These are phyloP conservation scores for Drosophila pruinosa DNA, from an alignment of 1,140 invertebrate species.

Conservation along the genomic window DNA sequence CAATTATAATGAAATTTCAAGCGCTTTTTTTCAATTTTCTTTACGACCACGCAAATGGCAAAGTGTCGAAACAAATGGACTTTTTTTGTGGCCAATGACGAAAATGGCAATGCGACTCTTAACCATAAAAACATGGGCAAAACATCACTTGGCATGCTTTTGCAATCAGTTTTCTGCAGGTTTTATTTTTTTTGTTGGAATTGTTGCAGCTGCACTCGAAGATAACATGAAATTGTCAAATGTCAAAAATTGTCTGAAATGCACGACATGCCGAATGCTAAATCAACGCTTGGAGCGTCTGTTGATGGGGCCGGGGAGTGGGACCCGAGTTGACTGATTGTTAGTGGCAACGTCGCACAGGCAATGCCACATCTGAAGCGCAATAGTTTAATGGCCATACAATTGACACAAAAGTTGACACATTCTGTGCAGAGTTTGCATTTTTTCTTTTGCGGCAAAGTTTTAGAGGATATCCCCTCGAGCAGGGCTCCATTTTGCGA, in stretches of 20 bases:
- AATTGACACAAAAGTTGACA: slow-evolving; percentile 66
- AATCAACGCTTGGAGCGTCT: slow-evolving; percentile 2
- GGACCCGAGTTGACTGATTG: slow-evolving; percentile 11
- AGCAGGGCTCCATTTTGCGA: slow-evolving; percentile 28
- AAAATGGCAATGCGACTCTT: background rate
- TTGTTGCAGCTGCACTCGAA: slow-evolving; percentile 23
- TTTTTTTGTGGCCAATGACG: background rate
- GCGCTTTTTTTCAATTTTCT: background rate
- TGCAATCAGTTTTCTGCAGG: slow-evolving; percentile 5
- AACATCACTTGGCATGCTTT: slow-evolving; percentile 19
- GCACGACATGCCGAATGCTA: slow-evolving; percentile 31
- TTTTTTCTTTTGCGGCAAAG: slow-evolving; percentile 19
- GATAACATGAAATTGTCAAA: slow-evolving; percentile 52
- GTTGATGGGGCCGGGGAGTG: background rate
- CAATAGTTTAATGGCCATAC: slow-evolving; percentile 68
- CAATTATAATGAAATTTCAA: background rate
- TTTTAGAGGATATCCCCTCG: slow-evolving; percentile 31
- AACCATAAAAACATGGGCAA: slow-evolving; percentile 3
- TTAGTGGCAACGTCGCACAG: background rate
- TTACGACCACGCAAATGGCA: background rate
- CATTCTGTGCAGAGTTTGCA: slow-evolving; percentile 42
- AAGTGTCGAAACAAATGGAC: background rate
- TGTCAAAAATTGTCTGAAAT: slow-evolving; percentile 30
- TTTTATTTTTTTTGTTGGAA: slow-evolving; percentile 23
- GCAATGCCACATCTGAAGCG: slow-evolving; percentile 26